These are phyloP conservation scores for Ceyx margarethae DNA, from an alignment of 2,113 vertebrate species.

Conservation along the genomic window DNA sequence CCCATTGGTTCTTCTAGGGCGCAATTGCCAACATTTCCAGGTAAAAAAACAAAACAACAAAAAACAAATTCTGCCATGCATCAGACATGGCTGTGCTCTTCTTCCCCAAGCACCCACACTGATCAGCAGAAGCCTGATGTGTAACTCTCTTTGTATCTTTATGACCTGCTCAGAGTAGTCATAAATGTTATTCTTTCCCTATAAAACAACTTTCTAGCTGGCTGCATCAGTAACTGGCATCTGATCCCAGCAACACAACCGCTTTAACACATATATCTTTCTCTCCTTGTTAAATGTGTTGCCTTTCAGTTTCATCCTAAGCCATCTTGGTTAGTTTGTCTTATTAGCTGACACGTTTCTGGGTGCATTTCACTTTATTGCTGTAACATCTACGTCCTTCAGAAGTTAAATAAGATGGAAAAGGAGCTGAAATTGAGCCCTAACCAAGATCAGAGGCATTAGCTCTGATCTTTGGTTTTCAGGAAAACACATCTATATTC, in stretches of 20 bases:
- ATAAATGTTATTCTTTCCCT: constrained; percentile 33
- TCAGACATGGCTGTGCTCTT: background rate
- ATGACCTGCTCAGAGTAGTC: constrained; percentile 11
- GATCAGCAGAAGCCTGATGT: background rate
- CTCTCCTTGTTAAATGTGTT: constrained; percentile 36
- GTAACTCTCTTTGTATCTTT: constrained; percentile 26
- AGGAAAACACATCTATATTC: background rate
- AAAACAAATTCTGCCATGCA: background rate
- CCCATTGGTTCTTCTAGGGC: background rate
- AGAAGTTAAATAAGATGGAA: constrained; percentile 39
- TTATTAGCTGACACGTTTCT: constrained; percentile 27
- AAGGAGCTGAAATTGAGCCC: constrained; percentile 8
- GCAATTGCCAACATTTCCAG: background rate
- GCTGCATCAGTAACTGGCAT: constrained; percentile 33
- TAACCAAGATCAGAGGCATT: background rate
- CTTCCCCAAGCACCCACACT: background rate
- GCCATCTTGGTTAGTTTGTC: background rate
- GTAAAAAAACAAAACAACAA: background rate
- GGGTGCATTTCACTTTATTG: constrained; percentile 23
- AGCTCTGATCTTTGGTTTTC: background rate
- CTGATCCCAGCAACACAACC: background rate
- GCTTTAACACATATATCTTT: constrained; percentile 35
- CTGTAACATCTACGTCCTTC: background rate
- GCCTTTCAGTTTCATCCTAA: constrained; percentile 33
- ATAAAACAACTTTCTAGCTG: constrained; percentile 50